Percentiles rank a stretch among this genome's conserved stretches.
These are phyloP conservation scores for Bombus consobrinus DNA, from an alignment of 1,140 invertebrate genomes.

Conservation along the genomic window DNA sequence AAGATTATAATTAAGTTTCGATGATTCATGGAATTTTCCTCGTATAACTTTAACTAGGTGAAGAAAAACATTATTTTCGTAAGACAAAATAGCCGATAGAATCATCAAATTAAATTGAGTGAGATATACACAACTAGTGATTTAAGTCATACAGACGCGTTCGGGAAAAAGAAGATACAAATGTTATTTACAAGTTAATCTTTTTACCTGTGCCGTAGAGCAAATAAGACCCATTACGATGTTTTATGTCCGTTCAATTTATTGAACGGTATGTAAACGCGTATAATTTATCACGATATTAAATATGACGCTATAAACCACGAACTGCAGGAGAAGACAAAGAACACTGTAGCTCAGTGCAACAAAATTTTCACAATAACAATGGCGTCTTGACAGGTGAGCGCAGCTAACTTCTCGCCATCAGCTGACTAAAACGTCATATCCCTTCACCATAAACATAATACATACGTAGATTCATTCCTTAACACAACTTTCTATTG, in stretches of 20 bases:
- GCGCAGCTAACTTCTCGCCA: constrained; percentile 43
- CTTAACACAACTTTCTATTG: background rate
- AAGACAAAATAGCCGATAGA: background rate
- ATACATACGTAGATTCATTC: background rate
- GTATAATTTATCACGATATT: background rate
- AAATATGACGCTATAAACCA: background rate
- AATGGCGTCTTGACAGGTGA: constrained; percentile 45
- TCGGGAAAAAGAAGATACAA: background rate
- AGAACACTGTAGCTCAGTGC: background rate
- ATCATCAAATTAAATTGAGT: background rate
- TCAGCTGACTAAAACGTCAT: constrained; percentile 61
- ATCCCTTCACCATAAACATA: background rate
- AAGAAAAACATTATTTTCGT: background rate
- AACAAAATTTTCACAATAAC: constrained; percentile 43
- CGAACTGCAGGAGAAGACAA: background rate
- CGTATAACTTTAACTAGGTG: background rate
- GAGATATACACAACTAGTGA: background rate
- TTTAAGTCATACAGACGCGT: background rate
- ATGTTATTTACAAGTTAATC: constrained; percentile 10
- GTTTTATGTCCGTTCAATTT: background rate
- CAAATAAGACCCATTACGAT: constrained; percentile 77
- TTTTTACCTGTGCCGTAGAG: constrained; percentile 78
- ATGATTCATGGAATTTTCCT: background rate
- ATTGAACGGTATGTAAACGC: background rate
- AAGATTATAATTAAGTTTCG: constrained; percentile 13